Conservation (phyloP, 2,113 vertebrate genomes). For the Cavia porcellus region DNA sequence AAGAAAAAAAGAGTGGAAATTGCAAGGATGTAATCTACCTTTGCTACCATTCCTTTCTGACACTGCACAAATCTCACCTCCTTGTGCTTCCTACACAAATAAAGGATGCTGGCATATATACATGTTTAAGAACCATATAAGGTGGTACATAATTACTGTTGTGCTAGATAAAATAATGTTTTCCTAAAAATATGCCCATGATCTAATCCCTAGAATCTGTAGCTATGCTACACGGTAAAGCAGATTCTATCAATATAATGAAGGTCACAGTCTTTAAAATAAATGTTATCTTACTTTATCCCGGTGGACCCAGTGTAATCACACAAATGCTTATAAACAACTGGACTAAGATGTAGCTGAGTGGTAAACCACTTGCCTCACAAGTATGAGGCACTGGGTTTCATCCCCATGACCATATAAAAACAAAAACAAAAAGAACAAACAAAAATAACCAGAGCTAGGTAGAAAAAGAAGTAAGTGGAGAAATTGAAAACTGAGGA, state of each 20-base stretch:
- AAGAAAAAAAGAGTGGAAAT: background rate
- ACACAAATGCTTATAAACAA: background rate
- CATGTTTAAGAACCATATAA: conserved; percentile 12
- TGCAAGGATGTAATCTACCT: background rate
- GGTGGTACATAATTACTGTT: background rate
- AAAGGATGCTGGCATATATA: background rate
- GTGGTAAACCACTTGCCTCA: background rate
- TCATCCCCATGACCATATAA: background rate
- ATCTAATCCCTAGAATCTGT: background rate
- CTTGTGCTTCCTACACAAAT: background rate
- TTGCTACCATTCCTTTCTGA: background rate
- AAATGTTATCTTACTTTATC: background rate
- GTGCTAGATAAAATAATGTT: conserved; percentile 4
- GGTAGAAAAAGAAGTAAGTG: background rate
- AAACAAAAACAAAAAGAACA: background rate
- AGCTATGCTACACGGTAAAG: conserved; percentile 1
- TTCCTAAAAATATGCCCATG: background rate
- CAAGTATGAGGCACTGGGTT: background rate
- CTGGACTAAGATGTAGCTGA: background rate
- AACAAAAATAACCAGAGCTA: background rate
- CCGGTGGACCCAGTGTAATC: background rate
- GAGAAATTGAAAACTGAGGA: background rate
- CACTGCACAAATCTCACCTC: background rate
- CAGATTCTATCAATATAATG: background rate
- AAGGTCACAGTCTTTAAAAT: conserved; percentile 20